Conservation (phyloP, 2,888 invertebrate species). For the Cheilosia pagana region DNA sequence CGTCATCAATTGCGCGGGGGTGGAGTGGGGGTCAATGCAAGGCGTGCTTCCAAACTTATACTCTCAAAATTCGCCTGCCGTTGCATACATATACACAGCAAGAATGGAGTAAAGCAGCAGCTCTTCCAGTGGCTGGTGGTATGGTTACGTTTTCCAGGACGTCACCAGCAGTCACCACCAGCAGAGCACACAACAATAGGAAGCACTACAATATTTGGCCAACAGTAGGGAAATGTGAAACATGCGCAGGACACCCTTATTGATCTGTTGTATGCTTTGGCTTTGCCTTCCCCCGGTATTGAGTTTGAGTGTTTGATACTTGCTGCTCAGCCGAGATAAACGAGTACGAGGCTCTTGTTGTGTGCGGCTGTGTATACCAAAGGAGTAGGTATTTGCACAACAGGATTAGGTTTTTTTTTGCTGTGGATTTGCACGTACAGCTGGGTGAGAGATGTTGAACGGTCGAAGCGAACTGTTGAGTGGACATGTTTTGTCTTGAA, state of each 20-base stretch:
- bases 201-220: conserved; percentile 43
- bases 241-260: conserved; percentile 63
- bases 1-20: conserved; percentile 65
- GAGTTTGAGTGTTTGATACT: conserved; percentile 34
- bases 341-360: conserved; percentile 13
- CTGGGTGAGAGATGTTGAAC: conserved; percentile 26
- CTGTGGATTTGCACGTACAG: conserved; percentile 8
- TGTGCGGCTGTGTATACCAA: conserved; percentile 8
- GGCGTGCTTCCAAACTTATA: conserved; percentile 41
- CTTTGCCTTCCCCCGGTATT: conserved; percentile 12
- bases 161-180: conserved; percentile 24
- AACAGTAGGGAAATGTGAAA: conserved; percentile 28
- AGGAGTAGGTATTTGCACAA: conserved; percentile 34
- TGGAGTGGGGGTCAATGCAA: conserved; percentile 22
- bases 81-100: too few species aligned
- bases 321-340: conserved; percentile 42
- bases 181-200: conserved; percentile 3
- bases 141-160: conserved; percentile 51
- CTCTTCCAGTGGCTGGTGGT: conserved; percentile 49
- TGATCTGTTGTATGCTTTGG: conserved; percentile 63
- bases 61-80: conserved; percentile 20
- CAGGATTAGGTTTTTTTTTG: not conserved
- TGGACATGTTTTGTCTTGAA: not conserved
- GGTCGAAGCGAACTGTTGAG: conserved; percentile 3
- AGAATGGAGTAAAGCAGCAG: not conserved